Evolutionary conservation across 1,140 invertebrate species (phyloP), one percentile per base, ranked within the genome.

Genomic region (Phymorhynchus buccinoides): DNA sequence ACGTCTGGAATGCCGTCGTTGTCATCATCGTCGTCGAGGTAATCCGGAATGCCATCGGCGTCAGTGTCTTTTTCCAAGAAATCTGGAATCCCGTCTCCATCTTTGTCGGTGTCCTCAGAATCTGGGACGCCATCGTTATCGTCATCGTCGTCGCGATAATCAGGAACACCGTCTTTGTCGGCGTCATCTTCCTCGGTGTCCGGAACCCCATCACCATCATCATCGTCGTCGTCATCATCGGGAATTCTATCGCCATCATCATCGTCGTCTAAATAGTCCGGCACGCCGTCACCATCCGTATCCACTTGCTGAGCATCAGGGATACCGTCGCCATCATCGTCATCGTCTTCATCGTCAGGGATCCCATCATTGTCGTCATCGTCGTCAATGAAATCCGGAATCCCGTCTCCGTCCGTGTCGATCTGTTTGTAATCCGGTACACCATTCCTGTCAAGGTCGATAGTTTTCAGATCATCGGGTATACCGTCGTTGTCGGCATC

Each of bases 401-500:
- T 90, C 73, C 93, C 90, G 88, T 92, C 92, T 75, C 90, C 89
- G 77, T 92, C 91, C 78, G 87, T 88, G 89, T 93, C 92, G 86
- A 92, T 88, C 71, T 93, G 85, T 91, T 89, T 88, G 83, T 93
- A 84, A 80, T 93, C 90, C 14, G 91, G 90, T 80, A 92, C 92
- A 39, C 89, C 90, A 88, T 93, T 91, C 32, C 89, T 89, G 86
- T 93, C 90, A 41, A 87, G 85, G 81, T 90, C 88, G 81, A 86
- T 91, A 66, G 91, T 86, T 37, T 90, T 87, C 85, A 84, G 86
- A 42, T 90, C 73, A 83, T 92, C 88, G 56, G 90, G 89, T 66
- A 91, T 90, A 16, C 90, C 90, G 85, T 90, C 88, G 80, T 89
- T 87, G 84, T 90, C 88, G 83, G 87, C 88, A 84, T 92, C 90